Base-by-base conservation (phyloP, 2,888 invertebrate genomes). In the Bombyx huttoni region DNA sequence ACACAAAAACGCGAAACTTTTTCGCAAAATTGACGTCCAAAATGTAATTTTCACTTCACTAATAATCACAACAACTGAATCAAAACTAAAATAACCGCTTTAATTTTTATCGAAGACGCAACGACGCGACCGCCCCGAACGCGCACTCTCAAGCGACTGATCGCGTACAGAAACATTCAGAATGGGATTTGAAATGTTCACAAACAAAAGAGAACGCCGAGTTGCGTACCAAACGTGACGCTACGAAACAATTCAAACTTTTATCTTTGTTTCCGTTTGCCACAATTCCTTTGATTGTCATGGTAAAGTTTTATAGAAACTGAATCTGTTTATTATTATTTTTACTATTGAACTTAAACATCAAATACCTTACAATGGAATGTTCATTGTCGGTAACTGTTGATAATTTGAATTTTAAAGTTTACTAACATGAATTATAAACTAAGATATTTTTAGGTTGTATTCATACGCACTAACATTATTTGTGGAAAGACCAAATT, bases 71-170 rank as follows among this genome's bases (percentile, higher is more conserved):
- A 35, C 9, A 35, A 40, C 40, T 40, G 40, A 10, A 40, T 40
- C 40, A 40, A 40, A 40, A 40, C 40, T 40, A 40, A 40, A 12
- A 40, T 40, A 6, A 47, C 47, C 47, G 47, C 34, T 34, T 33
- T 45, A 10, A 13, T 9, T 24, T 55, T 51, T 13, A 8, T 13
- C 34, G 49, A 51, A 49, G 56, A 52, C 59, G 61, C 54, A 54
- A 60, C 63, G 63, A 62, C 58, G 58, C 62, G 58, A 58, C 55
- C 61, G 7, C 7, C 12, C 9, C 47, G 49, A 13, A 53, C 54
- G 63, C 57, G 62, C 63, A 62, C 62, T 63, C 61, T 60, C 61
- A 59, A 54, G 55, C 58, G 58, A 60, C 63, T 63, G 57, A 48
- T 56, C 49, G 40, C 48, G 52, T 49, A 46, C 49, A 45, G 51